These are phyloP conservation scores for Mercenaria mercenaria DNA, from an alignment of 1,140 invertebrate genomes.

Conservation along the genomic window DNA sequence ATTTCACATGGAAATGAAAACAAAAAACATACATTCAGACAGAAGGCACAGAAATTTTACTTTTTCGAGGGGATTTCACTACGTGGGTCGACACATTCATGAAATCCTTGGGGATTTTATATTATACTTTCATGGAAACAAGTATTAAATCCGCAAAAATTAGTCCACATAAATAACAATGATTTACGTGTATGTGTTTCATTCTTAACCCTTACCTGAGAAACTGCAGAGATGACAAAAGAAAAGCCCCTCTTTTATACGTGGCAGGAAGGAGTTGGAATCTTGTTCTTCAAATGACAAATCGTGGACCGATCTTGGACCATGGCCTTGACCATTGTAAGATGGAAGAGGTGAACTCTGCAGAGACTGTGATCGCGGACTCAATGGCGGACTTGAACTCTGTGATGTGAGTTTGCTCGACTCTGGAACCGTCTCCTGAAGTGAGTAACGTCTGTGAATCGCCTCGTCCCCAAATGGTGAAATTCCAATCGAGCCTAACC, in stretches of 20 bases:
- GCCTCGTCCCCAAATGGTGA: conserved; percentile 10
- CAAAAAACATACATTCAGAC: too few relatives aligned
- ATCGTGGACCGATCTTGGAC: conserved; percentile 13
- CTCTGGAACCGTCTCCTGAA: conserved; percentile 11
- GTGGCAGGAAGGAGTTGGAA: conserved; percentile 48
- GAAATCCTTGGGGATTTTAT: too few relatives aligned
- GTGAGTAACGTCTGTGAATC: conserved; percentile 1
- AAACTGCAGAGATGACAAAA: conserved; percentile 83
- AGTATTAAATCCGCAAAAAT: too few relatives aligned
- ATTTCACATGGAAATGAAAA: too few relatives aligned
- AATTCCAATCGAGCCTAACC: not conserved
- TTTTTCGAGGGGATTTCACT: too few relatives aligned
- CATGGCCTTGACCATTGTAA: conserved; percentile 41
- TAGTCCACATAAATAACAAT: too few relatives aligned
- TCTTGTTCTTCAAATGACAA: conserved; percentile 58
- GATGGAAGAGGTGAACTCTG: conserved; percentile 21
- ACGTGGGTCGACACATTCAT: too few relatives aligned
- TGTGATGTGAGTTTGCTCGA: not conserved
- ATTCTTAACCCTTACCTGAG: conserved; percentile 74
- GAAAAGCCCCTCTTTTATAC: conserved; percentile 76
- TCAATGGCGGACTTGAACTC: conserved; percentile 10
- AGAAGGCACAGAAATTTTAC: too few relatives aligned
- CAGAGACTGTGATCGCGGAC: conserved; percentile 38
- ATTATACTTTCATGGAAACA: too few relatives aligned
- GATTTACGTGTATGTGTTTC: too few relatives aligned